Percentiles rank a stretch among this genome's conserved stretches.
Conservation (phyloP, 1,140 invertebrate species). For the Acromyrmex heyeri region DNA sequence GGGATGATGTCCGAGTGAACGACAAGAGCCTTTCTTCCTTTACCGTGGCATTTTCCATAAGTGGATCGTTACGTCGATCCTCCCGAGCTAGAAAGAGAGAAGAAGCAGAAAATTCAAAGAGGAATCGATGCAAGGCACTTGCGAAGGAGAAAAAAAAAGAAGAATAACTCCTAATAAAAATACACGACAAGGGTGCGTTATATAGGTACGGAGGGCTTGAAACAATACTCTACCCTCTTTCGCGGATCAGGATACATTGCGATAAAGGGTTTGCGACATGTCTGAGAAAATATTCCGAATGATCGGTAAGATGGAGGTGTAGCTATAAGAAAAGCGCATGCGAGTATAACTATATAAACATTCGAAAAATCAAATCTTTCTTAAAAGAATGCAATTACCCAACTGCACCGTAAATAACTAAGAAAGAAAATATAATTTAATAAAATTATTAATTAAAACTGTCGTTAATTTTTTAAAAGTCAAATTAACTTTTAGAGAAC, state of each 20-base stretch:
- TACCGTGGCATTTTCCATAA: constrained; percentile 74
- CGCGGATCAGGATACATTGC: constrained; percentile 31
- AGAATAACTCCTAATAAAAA: constrained; percentile 73
- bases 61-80: constrained; percentile 77
- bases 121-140: constrained; percentile 29
- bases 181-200: constrained; percentile 55
- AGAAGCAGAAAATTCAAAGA: constrained; percentile 45
- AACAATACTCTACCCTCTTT: constrained; percentile 40
- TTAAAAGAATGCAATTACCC: background rate
- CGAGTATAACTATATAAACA: background rate
- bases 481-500: background rate
- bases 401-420: background rate
- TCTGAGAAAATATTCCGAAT: background rate
- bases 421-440: background rate
- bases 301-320: background rate
- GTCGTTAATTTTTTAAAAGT: background rate
- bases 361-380: background rate
- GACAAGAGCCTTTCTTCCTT: constrained; percentile 73
- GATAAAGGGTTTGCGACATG: background rate
- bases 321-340: background rate
- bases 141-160: constrained; percentile 41
- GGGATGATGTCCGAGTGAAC: constrained; percentile 71
- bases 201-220: constrained; percentile 26
- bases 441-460: background rate
- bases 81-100: constrained; percentile 51